Evolutionary conservation across 2,797 vertebrate species (phyloP), one percentile per base, ranked within the genome.

Genomic region (Siniperca scherzeri): DNA sequence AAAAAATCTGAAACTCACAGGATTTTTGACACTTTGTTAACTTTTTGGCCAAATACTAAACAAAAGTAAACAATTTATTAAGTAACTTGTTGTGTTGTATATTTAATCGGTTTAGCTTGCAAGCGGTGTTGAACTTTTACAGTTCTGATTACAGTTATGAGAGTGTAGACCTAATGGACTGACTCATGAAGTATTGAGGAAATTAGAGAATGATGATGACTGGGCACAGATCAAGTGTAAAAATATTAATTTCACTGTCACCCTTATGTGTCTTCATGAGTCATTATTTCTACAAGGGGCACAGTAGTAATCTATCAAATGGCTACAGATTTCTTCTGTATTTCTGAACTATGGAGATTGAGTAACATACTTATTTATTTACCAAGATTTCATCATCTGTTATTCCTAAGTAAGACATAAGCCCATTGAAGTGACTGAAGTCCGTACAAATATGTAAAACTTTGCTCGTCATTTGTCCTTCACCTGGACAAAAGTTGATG

Each of bases 181-280:
- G 64, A 78, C 50, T 61, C 30, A 46, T 55, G 14, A 46, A 48
- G 27, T 19, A 46, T 7, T 68, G 9, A 46, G 3, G 16, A 65
- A 13, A 53, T 61, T 5, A 38, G 7, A 62, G 2, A 40, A 52
- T 2, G 11, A 60, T 21, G 36, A 66, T 74, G 50, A 73, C 57
- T 68, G 42, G 57, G 52, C 57, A 33, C 19, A 12, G 13, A 62
- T 46, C 3, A 68, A 77, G 30, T 67, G 46, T 56, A 48, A 71
- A 75, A 53, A 53, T 42, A 65, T 19, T 16, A 9, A 72, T 56
- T 44, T 74, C 36, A 59, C 61, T 64, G 14, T 42, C 36, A 74
- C 16, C 4, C 16, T 40, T 60, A 5, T 53, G 13, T 55, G 42
- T 61, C n/a, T 25, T 36, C 10, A 17, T 62, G 40, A 69, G 21